Evolutionary conservation across 2,113 vertebrate species (phyloP), one percentile per base, ranked within the genome.

Genomic region (Rhegmatorhina hoffmannsi): DNA sequence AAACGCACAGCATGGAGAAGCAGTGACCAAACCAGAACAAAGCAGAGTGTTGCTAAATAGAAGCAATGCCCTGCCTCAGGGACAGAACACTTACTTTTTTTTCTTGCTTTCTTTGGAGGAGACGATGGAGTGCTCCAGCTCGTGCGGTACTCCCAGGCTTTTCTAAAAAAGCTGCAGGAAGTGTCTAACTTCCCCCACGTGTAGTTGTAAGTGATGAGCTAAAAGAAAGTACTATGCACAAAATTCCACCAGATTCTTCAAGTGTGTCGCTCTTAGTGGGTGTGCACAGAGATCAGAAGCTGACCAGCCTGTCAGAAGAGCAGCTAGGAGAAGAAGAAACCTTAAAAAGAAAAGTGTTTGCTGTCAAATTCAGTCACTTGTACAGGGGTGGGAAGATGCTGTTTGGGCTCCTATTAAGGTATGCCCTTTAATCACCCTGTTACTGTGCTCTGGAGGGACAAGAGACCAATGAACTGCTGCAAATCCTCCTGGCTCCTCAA

Each of bases 71-170:
- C 84, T 73, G 49, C 13, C 20, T 58, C 40, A 8, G 53, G 52
- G 31, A 60, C 44, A 55, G 49, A 90, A 58, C 23, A 62, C 95
- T 93, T 93, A 94, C 92, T 68, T 47, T 46, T 84, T 44, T 68
- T 7, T 16, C 26, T 40, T 55, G 17, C 43, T 90, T 90, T 84
- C n/a, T 24, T 33, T 58, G 72, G 66, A 53, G 76, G 47, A 78
- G 87, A 13, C 0, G 26, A 6, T 21, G 50, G 62, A 56, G 80
- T 11, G 44, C 72, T 83, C 11, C 68, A 55, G 10, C 44, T 56
- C 1, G 2, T 25, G 46, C 44, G 0, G 55, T 3, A 31, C 72
- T 47, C 67, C 4, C 62, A 52, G 72, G 43, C 78, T 86, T 85
- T 66, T 95, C 60, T 66, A 59, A 9, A 8, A 12, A 34, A 36